Evolutionary conservation across 2,797 vertebrate species (phyloP).

Genomic region (Tenualosa thibaudeaui): DNA sequence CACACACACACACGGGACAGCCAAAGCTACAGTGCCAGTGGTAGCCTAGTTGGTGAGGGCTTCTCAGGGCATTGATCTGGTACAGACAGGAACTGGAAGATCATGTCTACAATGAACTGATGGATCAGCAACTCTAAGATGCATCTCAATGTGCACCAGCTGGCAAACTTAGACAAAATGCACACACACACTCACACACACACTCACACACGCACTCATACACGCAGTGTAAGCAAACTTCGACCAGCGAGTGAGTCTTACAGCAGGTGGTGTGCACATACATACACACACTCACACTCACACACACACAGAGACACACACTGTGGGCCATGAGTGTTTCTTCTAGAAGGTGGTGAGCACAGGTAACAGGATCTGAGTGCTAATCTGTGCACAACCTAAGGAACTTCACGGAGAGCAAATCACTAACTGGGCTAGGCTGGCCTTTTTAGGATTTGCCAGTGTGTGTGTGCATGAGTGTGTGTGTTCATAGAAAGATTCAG

Average conservation of each 20-base stretch:
- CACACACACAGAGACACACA: background rate
- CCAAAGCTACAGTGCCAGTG: too few species aligned
- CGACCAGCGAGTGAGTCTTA: constrained; percentile 15
- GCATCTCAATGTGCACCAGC: background rate
- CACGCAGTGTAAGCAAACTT: background rate
- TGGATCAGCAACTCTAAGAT: background rate
- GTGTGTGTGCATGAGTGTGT: background rate
- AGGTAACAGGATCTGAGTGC: constrained; percentile 48
- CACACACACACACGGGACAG: too few species aligned
- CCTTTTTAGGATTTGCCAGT: background rate
- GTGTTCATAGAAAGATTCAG: background rate
- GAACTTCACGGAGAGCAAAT: background rate
- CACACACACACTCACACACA: constrained; percentile 8
- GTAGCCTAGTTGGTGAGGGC: too few species aligned
- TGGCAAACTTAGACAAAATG: background rate
- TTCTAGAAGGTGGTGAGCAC: constrained; percentile 33
- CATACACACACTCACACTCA: background rate
- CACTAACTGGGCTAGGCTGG: background rate
- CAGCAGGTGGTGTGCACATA: constrained; percentile 31
- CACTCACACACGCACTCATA: background rate
- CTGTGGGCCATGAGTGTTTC: background rate
- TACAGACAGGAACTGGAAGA: background rate
- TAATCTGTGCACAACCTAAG: constrained; percentile 45
- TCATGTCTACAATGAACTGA: background rate
- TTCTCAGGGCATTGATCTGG: too few species aligned